These are phyloP conservation scores for Cephus runcator DNA, from an alignment of 2,888 invertebrate genomes.

Conservation along the genomic window DNA sequence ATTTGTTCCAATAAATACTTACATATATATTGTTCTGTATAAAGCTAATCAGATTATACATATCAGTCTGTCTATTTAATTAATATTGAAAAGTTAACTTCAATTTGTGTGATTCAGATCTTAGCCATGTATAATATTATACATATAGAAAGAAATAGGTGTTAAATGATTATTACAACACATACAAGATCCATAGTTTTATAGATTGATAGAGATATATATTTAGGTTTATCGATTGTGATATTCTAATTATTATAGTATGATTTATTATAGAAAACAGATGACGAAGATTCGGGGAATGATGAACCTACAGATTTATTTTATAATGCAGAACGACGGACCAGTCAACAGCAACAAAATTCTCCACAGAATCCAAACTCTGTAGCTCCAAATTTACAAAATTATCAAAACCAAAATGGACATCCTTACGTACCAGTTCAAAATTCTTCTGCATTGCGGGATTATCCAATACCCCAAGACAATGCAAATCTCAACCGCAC, in stretches of 20 bases:
- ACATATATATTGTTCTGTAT: neutral
- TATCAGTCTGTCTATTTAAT: neutral
- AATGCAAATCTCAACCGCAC: conserved; percentile 21
- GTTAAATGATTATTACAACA: neutral
- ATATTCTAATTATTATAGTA: neutral
- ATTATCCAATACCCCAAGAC: conserved; percentile 27
- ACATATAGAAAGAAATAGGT: no score
- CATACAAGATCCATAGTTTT: neutral
- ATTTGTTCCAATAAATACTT: neutral
- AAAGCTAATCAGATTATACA: neutral
- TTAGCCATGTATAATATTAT: no score
- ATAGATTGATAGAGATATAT: neutral
- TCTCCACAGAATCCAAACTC: conserved; percentile 43
- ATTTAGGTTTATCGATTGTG: neutral
- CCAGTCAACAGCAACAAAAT: conserved; percentile 52
- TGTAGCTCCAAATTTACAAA: conserved; percentile 29
- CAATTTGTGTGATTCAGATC: no score
- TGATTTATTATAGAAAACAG: conserved; percentile 72
- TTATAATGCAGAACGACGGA: conserved; percentile 69
- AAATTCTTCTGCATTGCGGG: conserved; percentile 21
- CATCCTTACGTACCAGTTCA: conserved; percentile 19
- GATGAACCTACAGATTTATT: conserved; percentile 87
- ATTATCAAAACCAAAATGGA: conserved; percentile 14
- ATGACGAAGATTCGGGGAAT: conserved; percentile 94
- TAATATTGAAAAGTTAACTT: no score